Evolutionary conservation across 2,888 invertebrate species (phyloP).

Genomic region (Mamestra brassicae): DNA sequence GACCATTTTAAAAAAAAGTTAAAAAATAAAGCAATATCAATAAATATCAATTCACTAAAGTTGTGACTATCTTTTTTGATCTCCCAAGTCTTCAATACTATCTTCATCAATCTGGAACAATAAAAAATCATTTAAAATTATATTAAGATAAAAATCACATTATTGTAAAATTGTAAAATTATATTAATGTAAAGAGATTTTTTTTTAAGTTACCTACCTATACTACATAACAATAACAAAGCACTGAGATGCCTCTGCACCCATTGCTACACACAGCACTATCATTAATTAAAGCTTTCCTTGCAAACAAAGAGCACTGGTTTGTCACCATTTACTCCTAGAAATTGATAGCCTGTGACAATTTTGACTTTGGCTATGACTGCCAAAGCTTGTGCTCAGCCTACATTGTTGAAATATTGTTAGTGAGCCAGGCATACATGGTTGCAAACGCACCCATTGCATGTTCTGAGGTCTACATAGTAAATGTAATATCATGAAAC

Average conservation of each 20-base stretch:
- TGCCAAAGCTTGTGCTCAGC: not conserved
- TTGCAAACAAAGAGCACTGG: no score
- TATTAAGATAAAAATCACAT: not conserved
- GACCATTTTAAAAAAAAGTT: constrained; percentile 11
- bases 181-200: no score
- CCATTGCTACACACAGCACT: no score
- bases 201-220: no score
- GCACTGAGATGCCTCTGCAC: no score
- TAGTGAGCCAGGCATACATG: not conserved
- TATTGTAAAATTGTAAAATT: not conserved
- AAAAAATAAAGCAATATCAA: constrained; percentile 73
- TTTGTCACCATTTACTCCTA: no score
- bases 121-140: not conserved
- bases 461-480: not conserved
- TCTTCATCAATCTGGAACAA: constrained; percentile 93
- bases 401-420: no score
- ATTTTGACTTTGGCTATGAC: not conserved
- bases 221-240: no score
- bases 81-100: constrained; percentile 97
- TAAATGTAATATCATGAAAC: not conserved
- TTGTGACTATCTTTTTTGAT: constrained; percentile 78
- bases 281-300: no score
- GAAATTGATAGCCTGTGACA: not conserved
- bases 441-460: not conserved
- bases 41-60: constrained; percentile 67